These are phyloP conservation scores for Polypedilum vanderplanki DNA, from an alignment of 1,140 invertebrate species.

Conservation along the genomic window DNA sequence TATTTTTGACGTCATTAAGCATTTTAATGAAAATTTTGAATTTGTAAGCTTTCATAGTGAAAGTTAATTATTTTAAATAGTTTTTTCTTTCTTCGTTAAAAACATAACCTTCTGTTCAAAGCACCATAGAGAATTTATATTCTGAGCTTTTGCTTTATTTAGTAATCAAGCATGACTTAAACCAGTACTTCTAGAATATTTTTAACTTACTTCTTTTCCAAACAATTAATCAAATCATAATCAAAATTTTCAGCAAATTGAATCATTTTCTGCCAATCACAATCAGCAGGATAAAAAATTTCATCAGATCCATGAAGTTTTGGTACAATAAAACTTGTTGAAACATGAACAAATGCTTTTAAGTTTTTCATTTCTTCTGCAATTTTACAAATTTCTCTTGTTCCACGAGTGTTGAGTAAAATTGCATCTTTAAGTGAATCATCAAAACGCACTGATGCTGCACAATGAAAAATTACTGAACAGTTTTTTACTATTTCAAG, in stretches of 20 bases:
- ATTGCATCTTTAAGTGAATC: slow-evolving; percentile 66
- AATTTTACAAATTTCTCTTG: slow-evolving; percentile 57
- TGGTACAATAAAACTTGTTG: slow-evolving; percentile 75
- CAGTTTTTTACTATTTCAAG: slow-evolving; percentile 52
- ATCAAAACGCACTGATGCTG: slow-evolving; percentile 77
- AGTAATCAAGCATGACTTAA: no score
- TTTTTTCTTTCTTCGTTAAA: no score
- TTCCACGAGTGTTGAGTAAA: slow-evolving; percentile 59
- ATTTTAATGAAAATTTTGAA: no score
- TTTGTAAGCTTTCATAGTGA: no score
- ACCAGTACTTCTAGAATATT: no score
- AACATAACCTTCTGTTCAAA: no score
- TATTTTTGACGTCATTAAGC: no score
- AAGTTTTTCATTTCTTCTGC: slow-evolving; percentile 59
- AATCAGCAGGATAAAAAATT: slow-evolving; percentile 71
- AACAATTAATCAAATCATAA: slow-evolving; percentile 53
- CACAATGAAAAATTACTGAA: slow-evolving; percentile 84
- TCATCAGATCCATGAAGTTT: slow-evolving; percentile 64
- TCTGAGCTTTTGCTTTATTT: no score
- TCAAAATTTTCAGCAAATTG: slow-evolving; percentile 73
- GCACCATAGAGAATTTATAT: no score
- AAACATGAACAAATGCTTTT: slow-evolving; percentile 70
- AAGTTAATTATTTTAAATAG: no score
- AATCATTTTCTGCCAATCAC: slow-evolving; percentile 78
- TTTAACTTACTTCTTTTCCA: slow-evolving; percentile 59